Conservation (phyloP, 2,113 vertebrate species). For the Callipepla squamata region DNA sequence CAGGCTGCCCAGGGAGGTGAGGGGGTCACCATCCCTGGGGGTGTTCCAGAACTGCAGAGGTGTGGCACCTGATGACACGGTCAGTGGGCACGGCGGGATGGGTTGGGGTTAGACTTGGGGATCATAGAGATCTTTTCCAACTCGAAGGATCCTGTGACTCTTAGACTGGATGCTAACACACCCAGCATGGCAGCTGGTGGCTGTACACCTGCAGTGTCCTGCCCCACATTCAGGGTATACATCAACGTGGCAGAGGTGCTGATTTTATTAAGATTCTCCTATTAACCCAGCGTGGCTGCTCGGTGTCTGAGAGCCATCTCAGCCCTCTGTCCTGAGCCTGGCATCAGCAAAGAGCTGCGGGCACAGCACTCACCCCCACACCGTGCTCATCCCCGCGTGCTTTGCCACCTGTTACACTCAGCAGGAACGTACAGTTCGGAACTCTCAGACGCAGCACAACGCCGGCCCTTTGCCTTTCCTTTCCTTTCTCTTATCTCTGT, state of each 20-base stretch:
- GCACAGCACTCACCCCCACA: fast-evolving
- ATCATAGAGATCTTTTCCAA: no score
- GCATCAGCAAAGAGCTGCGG: background rate
- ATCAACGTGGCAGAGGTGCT: background rate
- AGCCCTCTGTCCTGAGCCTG: background rate
- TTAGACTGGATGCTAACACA: no score
- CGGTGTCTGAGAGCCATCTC: background rate
- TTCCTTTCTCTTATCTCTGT: fast-evolving
- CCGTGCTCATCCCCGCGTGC: background rate
- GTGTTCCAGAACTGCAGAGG: no score
- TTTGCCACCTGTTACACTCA: background rate
- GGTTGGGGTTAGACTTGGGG: no score
- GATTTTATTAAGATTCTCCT: background rate
- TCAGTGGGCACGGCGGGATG: no score
- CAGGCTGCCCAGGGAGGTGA: no score
- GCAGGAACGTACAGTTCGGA: fast-evolving
- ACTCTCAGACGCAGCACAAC: background rate
- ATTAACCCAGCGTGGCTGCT: background rate
- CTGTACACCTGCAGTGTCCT: background rate
- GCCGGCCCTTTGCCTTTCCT: fast-evolving
- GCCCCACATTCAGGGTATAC: fast-evolving
- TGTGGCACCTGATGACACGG: no score
- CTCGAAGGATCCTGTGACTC: no score
- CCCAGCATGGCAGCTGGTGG: background rate
- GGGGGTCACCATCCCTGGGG: no score